Evolutionary conservation across 1,140 invertebrate genomes (phyloP).

Genomic region (Reticulitermes speratus): DNA sequence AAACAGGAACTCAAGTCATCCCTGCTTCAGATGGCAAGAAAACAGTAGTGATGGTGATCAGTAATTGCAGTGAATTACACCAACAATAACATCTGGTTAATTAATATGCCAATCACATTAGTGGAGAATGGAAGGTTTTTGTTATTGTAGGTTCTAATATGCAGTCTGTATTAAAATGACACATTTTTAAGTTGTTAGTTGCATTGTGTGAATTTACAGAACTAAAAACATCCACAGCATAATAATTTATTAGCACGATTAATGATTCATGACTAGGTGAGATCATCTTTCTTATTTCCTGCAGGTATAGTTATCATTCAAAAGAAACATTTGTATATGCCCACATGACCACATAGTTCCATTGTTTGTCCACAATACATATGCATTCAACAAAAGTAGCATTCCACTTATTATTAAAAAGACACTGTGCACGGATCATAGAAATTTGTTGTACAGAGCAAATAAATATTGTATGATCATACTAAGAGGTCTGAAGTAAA

Average conservation of each 20-base stretch:
- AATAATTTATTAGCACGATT: neutral
- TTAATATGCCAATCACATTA: too few species aligned
- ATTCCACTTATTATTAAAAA: too few species aligned
- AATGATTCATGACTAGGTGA: neutral
- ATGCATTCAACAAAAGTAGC: neutral
- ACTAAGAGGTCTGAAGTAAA: neutral
- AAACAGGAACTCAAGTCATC: too few species aligned
- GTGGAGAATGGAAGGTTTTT: too few species aligned
- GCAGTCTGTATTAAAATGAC: neutral
- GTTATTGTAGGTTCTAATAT: neutral
- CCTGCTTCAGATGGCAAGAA: too few species aligned
- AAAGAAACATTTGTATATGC: neutral
- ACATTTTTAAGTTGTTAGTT: neutral
- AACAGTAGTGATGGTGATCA: too few species aligned
- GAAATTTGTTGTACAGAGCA: neutral
- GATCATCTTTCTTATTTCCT: neutral
- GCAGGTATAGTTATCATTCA: neutral
- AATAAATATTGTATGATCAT: neutral
- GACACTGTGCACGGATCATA: too few species aligned
- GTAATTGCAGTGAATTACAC: too few species aligned
- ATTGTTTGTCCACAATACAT: neutral
- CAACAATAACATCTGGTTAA: too few species aligned
- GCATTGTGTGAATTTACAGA: neutral
- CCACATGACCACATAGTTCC: too few species aligned
- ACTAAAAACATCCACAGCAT: constrained; percentile 12